Conservation (phyloP, 2,888 invertebrate species). For the Orthonevra nobilis region DNA sequence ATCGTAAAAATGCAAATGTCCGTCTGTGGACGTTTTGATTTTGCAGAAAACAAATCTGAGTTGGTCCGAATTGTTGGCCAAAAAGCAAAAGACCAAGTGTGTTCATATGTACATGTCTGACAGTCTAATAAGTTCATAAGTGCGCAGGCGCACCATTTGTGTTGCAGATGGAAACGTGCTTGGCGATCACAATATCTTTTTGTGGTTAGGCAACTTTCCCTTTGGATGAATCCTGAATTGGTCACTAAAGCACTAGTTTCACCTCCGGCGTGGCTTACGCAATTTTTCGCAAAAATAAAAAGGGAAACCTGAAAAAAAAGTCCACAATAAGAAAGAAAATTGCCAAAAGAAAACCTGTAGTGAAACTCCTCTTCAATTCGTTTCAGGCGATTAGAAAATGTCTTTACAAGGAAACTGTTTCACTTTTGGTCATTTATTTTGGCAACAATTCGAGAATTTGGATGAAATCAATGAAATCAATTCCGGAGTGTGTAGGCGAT, state of each 20-base stretch:
- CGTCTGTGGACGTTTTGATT: too few relatives aligned
- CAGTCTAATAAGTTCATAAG: too few relatives aligned
- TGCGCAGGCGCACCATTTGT: background rate
- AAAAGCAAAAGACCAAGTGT: too few relatives aligned
- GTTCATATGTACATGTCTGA: too few relatives aligned
- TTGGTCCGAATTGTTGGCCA: too few relatives aligned
- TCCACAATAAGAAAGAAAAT: slow-evolving; percentile 15
- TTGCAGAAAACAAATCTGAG: too few relatives aligned
- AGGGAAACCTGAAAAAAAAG: slow-evolving; percentile 20
- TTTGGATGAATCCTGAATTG: slow-evolving; percentile 40
- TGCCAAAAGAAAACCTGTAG: too few relatives aligned
- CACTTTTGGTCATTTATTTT: too few relatives aligned
- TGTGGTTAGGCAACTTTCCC: slow-evolving; percentile 39
- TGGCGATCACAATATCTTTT: background rate
- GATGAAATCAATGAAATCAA: slow-evolving; percentile 12
- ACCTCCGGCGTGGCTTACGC: slow-evolving; percentile 26
- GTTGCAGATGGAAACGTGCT: slow-evolving; percentile 38
- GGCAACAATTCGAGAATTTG: slow-evolving; percentile 22
- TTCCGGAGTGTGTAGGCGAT: slow-evolving; percentile 13
- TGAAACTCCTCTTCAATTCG: slow-evolving; percentile 25
- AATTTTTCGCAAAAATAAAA: background rate
- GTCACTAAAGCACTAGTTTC: slow-evolving; percentile 20
- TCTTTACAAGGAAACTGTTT: slow-evolving; percentile 13
- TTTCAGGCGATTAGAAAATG: slow-evolving; percentile 9
- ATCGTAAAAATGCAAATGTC: too few relatives aligned